A percentile compares a stretch with the other conserved stretches of the same genome.
Conservation (phyloP, 2,113 vertebrate genomes). For the Prionailurus bengalensis region DNA sequence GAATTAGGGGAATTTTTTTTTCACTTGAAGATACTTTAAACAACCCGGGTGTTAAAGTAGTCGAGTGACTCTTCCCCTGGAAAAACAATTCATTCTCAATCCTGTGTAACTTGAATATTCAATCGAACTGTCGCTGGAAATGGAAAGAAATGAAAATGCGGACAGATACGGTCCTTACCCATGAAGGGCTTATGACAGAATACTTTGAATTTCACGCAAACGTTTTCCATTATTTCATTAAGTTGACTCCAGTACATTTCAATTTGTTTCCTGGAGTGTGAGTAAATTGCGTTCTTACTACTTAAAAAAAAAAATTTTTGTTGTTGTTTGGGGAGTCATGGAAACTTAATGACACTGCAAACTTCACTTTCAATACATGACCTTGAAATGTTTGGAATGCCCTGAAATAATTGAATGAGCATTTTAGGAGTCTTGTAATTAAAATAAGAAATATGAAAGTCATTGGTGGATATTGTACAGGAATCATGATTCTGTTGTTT, state of each 20-base stretch:
- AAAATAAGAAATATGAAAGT: background rate
- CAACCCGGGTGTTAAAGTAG: background rate
- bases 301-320: background rate
- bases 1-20: background rate
- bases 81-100: conserved; percentile 55
- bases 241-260: background rate
- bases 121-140: background rate
- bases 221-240: conserved; percentile 7
- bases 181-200: background rate
- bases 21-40: conserved; percentile 35
- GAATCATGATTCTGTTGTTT: background rate
- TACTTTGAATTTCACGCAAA: background rate
- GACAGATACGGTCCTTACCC: background rate
- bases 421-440: conserved; percentile 6
- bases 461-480: background rate
- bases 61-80: background rate
- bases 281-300: background rate
- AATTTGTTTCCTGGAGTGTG: conserved; percentile 40
- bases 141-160: background rate
- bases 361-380: background rate
- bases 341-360: background rate
- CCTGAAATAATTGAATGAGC: conserved; percentile 7
- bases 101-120: background rate
- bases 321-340: background rate
- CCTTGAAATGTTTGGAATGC: background rate